phyloP scores from a whole-genome alignment of 2,797 vertebrate genomes.

The Somateria mollissima region DNA sequence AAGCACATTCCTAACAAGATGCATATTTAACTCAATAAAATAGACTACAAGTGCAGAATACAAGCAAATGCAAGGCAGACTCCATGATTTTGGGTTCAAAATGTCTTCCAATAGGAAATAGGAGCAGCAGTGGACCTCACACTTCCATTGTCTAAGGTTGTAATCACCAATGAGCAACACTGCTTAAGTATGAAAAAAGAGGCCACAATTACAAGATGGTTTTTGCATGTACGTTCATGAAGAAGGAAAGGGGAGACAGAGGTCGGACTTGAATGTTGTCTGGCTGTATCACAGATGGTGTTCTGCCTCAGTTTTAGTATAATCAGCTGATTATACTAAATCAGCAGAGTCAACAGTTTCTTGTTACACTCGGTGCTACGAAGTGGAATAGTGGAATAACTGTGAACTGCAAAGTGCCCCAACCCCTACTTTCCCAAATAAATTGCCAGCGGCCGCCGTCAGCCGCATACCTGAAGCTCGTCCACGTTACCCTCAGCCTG shows the following conservation, averaged over 20 bases:
- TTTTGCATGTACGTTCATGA: background rate
- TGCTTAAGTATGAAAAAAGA: background rate
- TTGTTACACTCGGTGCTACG: too few species aligned
- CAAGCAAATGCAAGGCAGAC: background rate
- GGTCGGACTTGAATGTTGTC: background rate
- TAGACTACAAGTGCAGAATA: background rate
- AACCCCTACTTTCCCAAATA: background rate
- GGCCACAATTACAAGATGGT: background rate
- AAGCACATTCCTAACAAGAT: background rate
- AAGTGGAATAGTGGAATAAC: too few species aligned
- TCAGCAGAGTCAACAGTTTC: too few species aligned
- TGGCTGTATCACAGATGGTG: background rate
- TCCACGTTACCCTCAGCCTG: background rate
- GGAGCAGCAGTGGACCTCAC: background rate
- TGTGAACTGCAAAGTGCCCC: fast-evolving
- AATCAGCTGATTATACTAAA: background rate
- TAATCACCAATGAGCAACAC: background rate
- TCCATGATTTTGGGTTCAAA: background rate
- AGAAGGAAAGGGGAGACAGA: background rate
- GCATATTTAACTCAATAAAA: background rate
- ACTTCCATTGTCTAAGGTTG: background rate
- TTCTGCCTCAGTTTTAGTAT: background rate
- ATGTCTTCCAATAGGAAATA: background rate
- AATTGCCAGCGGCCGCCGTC: background rate
- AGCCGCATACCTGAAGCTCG: background rate